Evolutionary conservation across 2,888 invertebrate species (phyloP), one percentile per base, ranked within the genome.

Genomic region (Scotopteryx bipunctaria): DNA sequence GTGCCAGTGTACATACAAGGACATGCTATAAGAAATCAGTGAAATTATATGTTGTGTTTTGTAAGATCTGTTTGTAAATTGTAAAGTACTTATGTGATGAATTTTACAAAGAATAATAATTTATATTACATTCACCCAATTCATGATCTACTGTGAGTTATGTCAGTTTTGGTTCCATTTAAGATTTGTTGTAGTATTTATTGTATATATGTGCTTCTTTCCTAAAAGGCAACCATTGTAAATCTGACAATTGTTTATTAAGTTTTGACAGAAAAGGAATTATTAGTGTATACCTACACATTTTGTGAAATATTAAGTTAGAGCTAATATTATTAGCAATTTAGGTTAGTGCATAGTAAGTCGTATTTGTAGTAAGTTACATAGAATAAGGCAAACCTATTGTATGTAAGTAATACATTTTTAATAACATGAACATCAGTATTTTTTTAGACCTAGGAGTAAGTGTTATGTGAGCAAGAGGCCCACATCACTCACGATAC

Each of bases 341-440:
- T 82, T 81, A 83, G 79, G 81, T 80, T 80, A 76, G 56, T 57
- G 72, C 32, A 35, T 48, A 47, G 33, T 35, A 35, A 33, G 32
- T 32, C 32, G 31, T 33, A 73, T 81, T 80, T 76, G 55, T 55
- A 44, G 49, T 48, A 55, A 57, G 44, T 33, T 80, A 72, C 67
- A 71, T 84, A 86, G 82, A 73, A 63, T 87, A 87, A 87, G 88
- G 81, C 76, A 86, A 85, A 78, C 53, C 67, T 82, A 84, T 82
- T 85, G 81, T 84, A 83, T 80, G 81, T 88, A 89, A 89, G 89
- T 76, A 88, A 88, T 88, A 87, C 79, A 84, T 83, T 88, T 86
- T 81, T 83, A 84, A 81, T 83, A 86, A 78, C 81, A 27, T n/a
- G n/a, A n/a, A 27, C 27, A 81, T 70, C 71, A 69, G 52, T 47